phyloP scores from a whole-genome alignment of 2,888 invertebrate species.

The Glyphotaelius pellucidus region DNA sequence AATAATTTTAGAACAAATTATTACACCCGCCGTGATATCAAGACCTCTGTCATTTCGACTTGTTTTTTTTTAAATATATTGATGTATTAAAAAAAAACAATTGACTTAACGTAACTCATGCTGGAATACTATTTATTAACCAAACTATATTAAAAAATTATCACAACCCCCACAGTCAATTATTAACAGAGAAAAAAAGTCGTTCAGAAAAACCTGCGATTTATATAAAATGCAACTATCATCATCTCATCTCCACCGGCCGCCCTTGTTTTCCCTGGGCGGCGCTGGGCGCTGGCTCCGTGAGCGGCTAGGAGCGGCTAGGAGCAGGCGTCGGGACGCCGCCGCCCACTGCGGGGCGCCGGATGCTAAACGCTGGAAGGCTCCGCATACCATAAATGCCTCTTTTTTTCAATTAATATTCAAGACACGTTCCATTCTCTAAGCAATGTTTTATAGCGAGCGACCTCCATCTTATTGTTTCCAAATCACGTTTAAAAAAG shows the following conservation, averaged over 20 bases:
- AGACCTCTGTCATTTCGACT: too few relatives aligned
- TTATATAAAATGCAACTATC: background rate
- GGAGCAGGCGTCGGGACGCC: slow-evolving; percentile 34
- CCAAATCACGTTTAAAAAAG: slow-evolving; percentile 46
- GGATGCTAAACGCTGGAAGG: slow-evolving; percentile 53
- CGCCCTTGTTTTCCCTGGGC: background rate
- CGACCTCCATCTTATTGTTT: slow-evolving; percentile 51
- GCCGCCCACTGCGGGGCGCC: slow-evolving; percentile 44
- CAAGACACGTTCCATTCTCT: slow-evolving; percentile 62
- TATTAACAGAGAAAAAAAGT: background rate
- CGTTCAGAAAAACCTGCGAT: background rate
- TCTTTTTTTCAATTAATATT: slow-evolving; percentile 65
- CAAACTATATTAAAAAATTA: background rate
- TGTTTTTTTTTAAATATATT: too few relatives aligned
- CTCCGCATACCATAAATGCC: slow-evolving; percentile 55
- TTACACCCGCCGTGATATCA: too few relatives aligned
- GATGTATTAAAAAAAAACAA: too few relatives aligned
- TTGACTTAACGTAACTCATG: too few relatives aligned
- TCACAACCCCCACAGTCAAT: background rate
- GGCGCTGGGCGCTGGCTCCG: background rate
- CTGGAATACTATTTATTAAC: too few relatives aligned
- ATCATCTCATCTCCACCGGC: background rate
- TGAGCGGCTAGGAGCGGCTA: slow-evolving; percentile 5
- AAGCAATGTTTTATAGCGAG: slow-evolving; percentile 44
- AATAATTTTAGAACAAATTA: too few relatives aligned